Evolutionary conservation across 2,888 invertebrate species (phyloP), one percentile per base, ranked within the genome.

Genomic region (Drosophila sordidapex): DNA sequence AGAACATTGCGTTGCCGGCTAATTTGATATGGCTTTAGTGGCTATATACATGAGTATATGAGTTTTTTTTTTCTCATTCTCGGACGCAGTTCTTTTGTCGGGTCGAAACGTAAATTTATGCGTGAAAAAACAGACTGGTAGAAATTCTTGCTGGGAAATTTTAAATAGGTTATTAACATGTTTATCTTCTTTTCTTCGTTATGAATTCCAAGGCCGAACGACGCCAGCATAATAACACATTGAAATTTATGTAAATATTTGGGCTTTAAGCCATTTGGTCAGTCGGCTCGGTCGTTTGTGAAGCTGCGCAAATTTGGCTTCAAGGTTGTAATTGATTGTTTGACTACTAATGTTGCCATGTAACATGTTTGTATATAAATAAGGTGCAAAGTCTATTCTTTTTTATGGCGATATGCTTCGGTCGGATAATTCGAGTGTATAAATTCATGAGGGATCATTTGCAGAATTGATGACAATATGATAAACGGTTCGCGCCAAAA

Each of bases 121-220:
- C 85, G 59, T 63, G 53, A 57, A 51, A 68, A 52, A 63, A 72
- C 27, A 43, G 67, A 79, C 82, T 71, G 74, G 70, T 86, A 87
- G 90, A 87, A 86, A 89, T 86, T 89, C 85, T 82, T 80, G 75
- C 71, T 86, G 88, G 88, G 81, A 86, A 86, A 86, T 89, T 86
- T 73, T 81, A 85, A 87, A 83, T 89, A 85, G 88, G 89, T 85
- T 89, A 85, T 89, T 86, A 89, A 82, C 86, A 85, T 81, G 86
- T 89, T 89, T 84, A 69, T 82, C 82, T 82, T 84, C 82, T 82
- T 84, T 89, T 80, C 74, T 78, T 87, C 75, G 81, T 81, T 89
- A 83, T 81, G 65, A 69, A 82, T 89, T 81, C 90, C 88, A 86
- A 86, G 85, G 85, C 65, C 82, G 64, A 43, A 65, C 85, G 49